A percentile compares a stretch with the other conserved stretches of the same genome.
Conservation (phyloP, 2,113 vertebrate species). For the Petromus typicus region DNA sequence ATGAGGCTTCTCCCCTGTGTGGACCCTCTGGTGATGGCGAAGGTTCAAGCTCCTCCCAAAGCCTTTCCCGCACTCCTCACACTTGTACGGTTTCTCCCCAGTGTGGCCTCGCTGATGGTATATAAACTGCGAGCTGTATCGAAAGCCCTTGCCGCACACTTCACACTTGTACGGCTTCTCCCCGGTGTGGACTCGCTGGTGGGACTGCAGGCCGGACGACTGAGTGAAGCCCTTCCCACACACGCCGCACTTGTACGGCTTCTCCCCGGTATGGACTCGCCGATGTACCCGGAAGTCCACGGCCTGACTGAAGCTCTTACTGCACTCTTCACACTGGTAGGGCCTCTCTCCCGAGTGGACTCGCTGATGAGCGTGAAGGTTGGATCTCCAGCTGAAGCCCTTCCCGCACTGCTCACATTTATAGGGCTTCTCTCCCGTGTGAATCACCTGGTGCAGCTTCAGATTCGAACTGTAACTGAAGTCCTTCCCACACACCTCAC, state of each 20-base stretch:
- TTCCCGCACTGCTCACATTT: constrained; percentile 66
- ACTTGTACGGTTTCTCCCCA: constrained; percentile 73
- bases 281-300: constrained; percentile 68
- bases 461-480: constrained; percentile 77
- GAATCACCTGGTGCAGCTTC: constrained; percentile 68
- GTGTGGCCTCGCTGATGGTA: constrained; percentile 66
- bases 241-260: constrained; percentile 62
- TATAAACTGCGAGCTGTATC: constrained; percentile 55
- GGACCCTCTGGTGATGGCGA: constrained; percentile 52
- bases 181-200: constrained; percentile 74
- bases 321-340: constrained; percentile 63
- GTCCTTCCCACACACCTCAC: constrained; percentile 71
- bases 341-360: constrained; percentile 64
- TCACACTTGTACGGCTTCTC: constrained; percentile 75
- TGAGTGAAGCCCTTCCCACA: constrained; percentile 75
- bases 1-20: constrained; percentile 70
- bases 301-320: constrained; percentile 63
- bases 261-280: constrained; percentile 76
- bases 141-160: constrained; percentile 67
- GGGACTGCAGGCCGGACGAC: constrained; percentile 62
- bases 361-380: constrained; percentile 2
- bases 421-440: constrained; percentile 67
- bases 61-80: constrained; percentile 74
- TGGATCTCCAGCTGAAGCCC: constrained; percentile 52
- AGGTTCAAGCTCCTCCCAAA: constrained; percentile 65